Base-by-base conservation (phyloP, 2,113 vertebrate genomes). In the Lonchura striata region DNA sequence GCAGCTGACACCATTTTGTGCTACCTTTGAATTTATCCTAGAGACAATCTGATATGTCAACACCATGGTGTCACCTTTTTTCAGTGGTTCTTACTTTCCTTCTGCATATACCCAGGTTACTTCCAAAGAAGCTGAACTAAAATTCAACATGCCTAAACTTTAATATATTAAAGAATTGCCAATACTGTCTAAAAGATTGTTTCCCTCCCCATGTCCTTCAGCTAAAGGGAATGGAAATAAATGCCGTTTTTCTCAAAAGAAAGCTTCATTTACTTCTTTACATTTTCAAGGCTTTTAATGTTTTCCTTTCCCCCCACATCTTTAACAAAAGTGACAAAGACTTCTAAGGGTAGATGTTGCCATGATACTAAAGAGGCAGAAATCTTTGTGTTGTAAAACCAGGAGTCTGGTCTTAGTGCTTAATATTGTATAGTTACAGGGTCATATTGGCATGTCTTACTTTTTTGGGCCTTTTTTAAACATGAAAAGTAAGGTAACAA, bases 271-370 rank as follows among this genome's bases (percentile, higher is more conserved):
- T 75, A 54, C 49, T 72, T 50, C 25, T 61, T 79, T 54, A 54
- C 1, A 6, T 54, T 88, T 92, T 83, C n/a, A 80, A 71, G 47
- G 44, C 30, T 91, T 83, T 88, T 35, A 76, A 68, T 50, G 23
- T 59, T 85, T 90, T 68, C 14, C 8, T 54, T 11, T 2, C 0
- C 11, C 4, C 10, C 5, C 3, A 1, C 15, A 28, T 64, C 23
- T 87, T 65, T 42, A 85, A 82, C 24, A 82, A 80, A 86, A 88
- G 7, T 46, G 49, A 33, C 33, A 52, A 80, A 64, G 31, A 33
- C 23, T 61, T 90, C 21, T 56, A 65, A 69, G 27, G 33, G n/a
- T 47, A 42, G 30, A 42, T 74, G 31, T 53, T 95, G 64, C 60
- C 22, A 13, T 31, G 14, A 69, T 74, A 69, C 30, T 60, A 63